A percentile compares a stretch with the other conserved stretches of the same genome.
These are phyloP conservation scores for Pomacea maculata DNA, from an alignment of 1,140 invertebrate genomes.

Conservation along the genomic window DNA sequence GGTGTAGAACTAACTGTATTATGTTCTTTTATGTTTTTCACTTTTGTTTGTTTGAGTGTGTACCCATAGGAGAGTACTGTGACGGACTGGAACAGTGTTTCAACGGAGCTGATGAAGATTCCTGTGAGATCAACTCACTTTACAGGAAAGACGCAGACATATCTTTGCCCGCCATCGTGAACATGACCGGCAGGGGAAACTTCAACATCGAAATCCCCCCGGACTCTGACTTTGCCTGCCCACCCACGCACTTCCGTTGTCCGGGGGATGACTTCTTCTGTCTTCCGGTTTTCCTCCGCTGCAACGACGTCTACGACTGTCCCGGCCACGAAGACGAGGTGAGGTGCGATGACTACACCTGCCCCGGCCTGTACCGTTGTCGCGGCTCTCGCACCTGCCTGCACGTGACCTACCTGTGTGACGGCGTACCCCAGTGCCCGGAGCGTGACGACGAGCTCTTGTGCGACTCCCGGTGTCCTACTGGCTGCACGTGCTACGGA, in stretches of 20 bases:
- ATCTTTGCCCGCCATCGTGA: background rate
- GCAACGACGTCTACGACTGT: constrained; percentile 14
- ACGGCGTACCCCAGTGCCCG: constrained; percentile 26
- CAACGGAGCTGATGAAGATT: background rate
- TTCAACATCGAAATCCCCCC: background rate
- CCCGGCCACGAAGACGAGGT: constrained; percentile 8
- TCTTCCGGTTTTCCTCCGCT: background rate
- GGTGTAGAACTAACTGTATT: background rate
- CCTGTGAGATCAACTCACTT: background rate
- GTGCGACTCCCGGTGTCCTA: constrained; percentile 18
- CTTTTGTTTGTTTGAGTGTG: background rate
- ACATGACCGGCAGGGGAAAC: background rate
- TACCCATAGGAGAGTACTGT: background rate
- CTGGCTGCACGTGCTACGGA: constrained; percentile 18
- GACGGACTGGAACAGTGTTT: background rate
- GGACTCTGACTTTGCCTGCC: background rate
- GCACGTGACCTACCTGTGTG: constrained; percentile 18
- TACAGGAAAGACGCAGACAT: background rate
- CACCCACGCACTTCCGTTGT: constrained; percentile 7
- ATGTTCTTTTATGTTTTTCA: background rate
- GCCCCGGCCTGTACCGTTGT: constrained; percentile 13
- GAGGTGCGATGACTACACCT: constrained; percentile 5
- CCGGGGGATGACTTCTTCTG: background rate
- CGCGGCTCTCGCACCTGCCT: constrained; percentile 2
- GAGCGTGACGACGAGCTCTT: constrained; percentile 25